phyloP scores from a whole-genome alignment of 2,797 vertebrate genomes.

The Myoxocephalus aenaeus region DNA sequence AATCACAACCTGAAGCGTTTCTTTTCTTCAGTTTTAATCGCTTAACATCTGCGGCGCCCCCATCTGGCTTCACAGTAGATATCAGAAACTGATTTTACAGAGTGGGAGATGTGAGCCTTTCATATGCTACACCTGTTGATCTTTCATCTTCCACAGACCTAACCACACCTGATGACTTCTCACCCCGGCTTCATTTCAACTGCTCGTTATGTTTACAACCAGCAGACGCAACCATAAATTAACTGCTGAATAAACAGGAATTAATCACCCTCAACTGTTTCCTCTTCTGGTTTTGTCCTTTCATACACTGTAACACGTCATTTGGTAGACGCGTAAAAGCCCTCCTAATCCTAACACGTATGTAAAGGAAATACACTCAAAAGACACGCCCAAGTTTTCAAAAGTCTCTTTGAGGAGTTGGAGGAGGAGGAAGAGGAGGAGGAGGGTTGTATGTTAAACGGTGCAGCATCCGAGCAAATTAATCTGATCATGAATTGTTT shows the following conservation, averaged over 20 bases:
- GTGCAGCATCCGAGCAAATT: slow-evolving; percentile 20
- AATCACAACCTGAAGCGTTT: not conserved
- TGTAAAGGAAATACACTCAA: not conserved
- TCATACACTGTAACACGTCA: not conserved
- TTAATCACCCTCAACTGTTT: not conserved
- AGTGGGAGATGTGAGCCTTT: not conserved
- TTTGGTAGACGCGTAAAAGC: not conserved
- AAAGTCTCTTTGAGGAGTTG: slow-evolving; percentile 39
- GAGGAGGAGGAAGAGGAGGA: slow-evolving; percentile 6
- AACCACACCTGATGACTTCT: not conserved
- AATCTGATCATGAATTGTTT: not conserved
- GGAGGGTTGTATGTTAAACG: slow-evolving; percentile 7
- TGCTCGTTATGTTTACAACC: not conserved
- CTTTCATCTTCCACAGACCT: not conserved
- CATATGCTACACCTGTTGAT: not conserved
- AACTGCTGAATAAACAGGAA: not conserved
- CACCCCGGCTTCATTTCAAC: not conserved
- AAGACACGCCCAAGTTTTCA: slow-evolving; percentile 62
- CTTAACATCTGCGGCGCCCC: slow-evolving; percentile 11
- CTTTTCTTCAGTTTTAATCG: not conserved
- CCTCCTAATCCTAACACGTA: slow-evolving; percentile 23
- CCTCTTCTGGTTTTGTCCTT: slow-evolving; percentile 12
- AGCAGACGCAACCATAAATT: not conserved
- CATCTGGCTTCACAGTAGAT: slow-evolving; percentile 12
- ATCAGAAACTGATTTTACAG: slow-evolving; percentile 1